phyloP scores from a whole-genome alignment of 2,113 vertebrate genomes.

The Amblyopsis rosae region DNA sequence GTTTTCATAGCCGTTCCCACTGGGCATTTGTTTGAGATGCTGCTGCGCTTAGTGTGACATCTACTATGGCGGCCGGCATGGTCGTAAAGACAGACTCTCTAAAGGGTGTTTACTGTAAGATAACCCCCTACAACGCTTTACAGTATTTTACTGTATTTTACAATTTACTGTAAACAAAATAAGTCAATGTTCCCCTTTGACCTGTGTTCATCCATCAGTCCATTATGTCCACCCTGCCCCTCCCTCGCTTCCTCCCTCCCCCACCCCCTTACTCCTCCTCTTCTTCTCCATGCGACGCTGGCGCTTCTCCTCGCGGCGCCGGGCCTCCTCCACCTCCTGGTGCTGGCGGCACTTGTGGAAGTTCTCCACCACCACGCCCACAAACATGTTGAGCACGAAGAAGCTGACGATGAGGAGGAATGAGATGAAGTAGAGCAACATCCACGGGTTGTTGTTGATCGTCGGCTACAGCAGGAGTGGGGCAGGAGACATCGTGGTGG shows the following conservation, averaged over 20 bases:
- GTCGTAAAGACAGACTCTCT: not conserved
- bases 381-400: constrained; percentile 99
- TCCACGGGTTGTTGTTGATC: constrained; percentile 97
- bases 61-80: too few species aligned
- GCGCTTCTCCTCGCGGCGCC: constrained; percentile 89
- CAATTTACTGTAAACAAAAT: not conserved
- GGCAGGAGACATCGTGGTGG: constrained; percentile 29
- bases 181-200: too few species aligned
- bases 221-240: not conserved
- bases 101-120: not conserved
- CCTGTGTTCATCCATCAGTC: not conserved
- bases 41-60: too few species aligned
- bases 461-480: constrained; percentile 75
- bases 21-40: too few species aligned
- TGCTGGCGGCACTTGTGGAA: constrained; percentile 98
- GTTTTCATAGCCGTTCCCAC: too few species aligned
- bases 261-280: constrained; percentile 87
- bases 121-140: too few species aligned
- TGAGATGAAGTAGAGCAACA: constrained; percentile 99
- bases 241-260: not conserved
- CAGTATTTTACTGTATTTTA: not conserved
- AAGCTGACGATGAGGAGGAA: constrained; percentile 99
- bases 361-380: constrained; percentile 98
- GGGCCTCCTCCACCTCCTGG: constrained; percentile 95
- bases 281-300: constrained; percentile 93